Percentiles rank a stretch among this genome's conserved stretches.
These are phyloP conservation scores for Brachycybe producta DNA, from an alignment of 2,888 invertebrate species.

Conservation along the genomic window DNA sequence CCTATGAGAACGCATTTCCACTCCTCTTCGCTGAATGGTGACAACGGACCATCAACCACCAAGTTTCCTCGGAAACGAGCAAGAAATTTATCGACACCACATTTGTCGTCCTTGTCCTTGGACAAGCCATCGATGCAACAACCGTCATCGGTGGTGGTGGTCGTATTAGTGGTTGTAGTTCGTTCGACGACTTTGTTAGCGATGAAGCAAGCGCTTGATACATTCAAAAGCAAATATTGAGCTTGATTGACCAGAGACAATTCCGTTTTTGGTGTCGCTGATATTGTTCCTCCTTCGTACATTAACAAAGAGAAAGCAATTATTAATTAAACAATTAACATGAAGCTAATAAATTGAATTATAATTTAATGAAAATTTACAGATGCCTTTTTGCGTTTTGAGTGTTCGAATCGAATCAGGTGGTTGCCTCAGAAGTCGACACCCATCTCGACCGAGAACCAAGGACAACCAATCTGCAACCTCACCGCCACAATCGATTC, in stretches of 20 bases:
- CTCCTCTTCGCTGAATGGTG: conserved; percentile 61
- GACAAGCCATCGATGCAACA: neutral
- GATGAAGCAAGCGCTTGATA: conserved; percentile 61
- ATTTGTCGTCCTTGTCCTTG: neutral
- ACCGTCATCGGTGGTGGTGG: neutral
- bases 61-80: conserved; percentile 84
- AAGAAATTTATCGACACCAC: conserved; percentile 44
- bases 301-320: no score
- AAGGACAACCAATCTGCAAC: conserved; percentile 67
- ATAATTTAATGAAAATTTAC: no score
- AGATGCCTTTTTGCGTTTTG: no score
- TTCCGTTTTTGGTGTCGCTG: conserved; percentile 21
- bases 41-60: conserved; percentile 52
- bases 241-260: conserved; percentile 67
- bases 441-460: conserved; percentile 51
- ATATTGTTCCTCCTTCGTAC: neutral
- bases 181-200: conserved; percentile 8
- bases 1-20: conserved; percentile 55
- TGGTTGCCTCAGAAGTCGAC: conserved; percentile 27
- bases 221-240: conserved; percentile 69
- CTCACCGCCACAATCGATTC: conserved; percentile 69
- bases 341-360: no score
- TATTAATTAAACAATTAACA: no score
- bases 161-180: neutral
- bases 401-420: no score